Evolutionary conservation across 2,797 vertebrate genomes (phyloP).

Genomic region (Sebastes nivosus): DNA sequence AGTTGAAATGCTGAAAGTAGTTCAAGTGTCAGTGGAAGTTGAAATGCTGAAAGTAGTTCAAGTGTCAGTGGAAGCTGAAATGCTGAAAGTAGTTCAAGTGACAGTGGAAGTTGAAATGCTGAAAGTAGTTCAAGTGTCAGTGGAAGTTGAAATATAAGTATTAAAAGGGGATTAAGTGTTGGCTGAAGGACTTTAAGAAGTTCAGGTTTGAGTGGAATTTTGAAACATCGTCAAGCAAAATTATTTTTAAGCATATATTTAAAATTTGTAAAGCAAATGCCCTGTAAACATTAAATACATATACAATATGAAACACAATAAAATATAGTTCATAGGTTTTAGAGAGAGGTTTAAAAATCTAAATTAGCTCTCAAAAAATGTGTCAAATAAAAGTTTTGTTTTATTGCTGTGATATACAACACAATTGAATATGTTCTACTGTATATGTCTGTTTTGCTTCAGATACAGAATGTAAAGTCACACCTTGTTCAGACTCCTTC

Average conservation of each 20-base stretch:
- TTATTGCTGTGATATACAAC: neutral
- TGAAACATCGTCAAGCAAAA: neutral
- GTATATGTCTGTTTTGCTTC: conserved; percentile 25
- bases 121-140: neutral
- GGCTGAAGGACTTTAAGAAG: neutral
- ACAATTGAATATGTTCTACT: neutral
- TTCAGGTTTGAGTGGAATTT: neutral
- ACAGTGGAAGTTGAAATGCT: neutral
- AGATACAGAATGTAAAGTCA: conserved; percentile 22
- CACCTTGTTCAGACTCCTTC: conserved; percentile 14
- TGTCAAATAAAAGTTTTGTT: neutral
- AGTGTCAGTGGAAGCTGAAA: neutral
- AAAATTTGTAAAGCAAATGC: neutral
- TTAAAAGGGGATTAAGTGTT: neutral
- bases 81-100: neutral
- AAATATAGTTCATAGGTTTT: neutral
- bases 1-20: neutral
- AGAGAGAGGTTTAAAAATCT: neutral
- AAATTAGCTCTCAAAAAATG: neutral
- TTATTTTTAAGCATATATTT: neutral
- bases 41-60: neutral
- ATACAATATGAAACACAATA: neutral
- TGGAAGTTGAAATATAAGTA: neutral
- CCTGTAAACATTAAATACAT: neutral
- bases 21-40: neutral